Base-by-base conservation (phyloP, 2,888 invertebrate species). In the Arrhopalites spinosus region DNA sequence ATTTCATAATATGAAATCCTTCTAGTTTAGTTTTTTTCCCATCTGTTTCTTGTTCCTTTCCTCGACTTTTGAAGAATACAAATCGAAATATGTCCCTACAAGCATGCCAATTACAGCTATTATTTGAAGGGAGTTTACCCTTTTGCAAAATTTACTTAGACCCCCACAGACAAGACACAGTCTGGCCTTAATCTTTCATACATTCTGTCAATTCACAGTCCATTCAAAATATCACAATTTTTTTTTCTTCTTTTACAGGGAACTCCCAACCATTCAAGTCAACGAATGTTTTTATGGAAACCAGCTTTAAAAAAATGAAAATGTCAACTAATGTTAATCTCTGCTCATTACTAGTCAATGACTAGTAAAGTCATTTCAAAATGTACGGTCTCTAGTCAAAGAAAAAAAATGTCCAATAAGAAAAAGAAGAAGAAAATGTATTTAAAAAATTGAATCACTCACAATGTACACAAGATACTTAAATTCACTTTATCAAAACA, bases 41-140 rank as follows among this genome's bases (percentile, higher is more conserved):
- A 66, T 66, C 73, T 67, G 53, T 73, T 73, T 67, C 73, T 50
- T 53, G 56, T 67, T 30, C 53, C 29, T 43, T 27, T 69, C 59
- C 43, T 69, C 36, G 5, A 36, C 36, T 11, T 3, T 36, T 11
- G 36, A 36, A 23, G 29, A 61, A 50, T 47, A 50, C 63, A 64
- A 64, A 64, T 59, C 20, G 70, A 70, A 53, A 59, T 53, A 29
- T 53, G 56, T 53, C 70, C n/a, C 43, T 50, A 73, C 50, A 64
- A 73, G 64, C 63, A 50, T 20, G 50, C 36, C 74, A 69, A 69
- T 69, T 59, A 74, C n/a, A n/a, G 45, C 74, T 56, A 74, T 74
- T 74, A 74, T 74, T 74, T 74, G 69, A 59, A 59, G 45, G 20
- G 36, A 69, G 43, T 61, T 61, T 67, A 50, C 73, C 53, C 66